phyloP scores from a whole-genome alignment of 2,113 vertebrate genomes.

The Saccopteryx leptura region DNA sequence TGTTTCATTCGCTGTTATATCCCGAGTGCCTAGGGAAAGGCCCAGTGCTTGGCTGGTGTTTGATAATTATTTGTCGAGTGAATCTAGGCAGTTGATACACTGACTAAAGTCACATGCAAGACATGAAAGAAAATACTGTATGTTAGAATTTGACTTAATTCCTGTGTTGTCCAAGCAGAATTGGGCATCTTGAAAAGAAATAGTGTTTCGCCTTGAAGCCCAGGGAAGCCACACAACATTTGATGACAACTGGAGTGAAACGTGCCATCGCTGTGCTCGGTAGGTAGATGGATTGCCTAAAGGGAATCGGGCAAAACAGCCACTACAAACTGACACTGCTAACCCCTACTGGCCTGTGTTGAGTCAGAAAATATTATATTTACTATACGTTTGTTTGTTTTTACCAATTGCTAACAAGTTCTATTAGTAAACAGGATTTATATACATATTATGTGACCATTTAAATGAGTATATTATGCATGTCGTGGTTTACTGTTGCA shows the following conservation, averaged over 20 bases:
- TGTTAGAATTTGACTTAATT: not conserved
- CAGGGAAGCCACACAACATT: not conserved
- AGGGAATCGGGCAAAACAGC: not conserved
- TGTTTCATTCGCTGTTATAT: not conserved
- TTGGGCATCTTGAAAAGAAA: not conserved
- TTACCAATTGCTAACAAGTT: not conserved
- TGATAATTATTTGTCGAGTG: not conserved
- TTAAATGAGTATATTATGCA: not conserved
- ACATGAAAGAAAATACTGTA: not conserved
- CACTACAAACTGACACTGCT: not conserved
- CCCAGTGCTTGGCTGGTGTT: not conserved
- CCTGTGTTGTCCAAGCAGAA: slow-evolving; percentile 8
- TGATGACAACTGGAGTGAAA: not conserved
- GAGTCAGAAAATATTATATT: not conserved
- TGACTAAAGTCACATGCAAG: not conserved
- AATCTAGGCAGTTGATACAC: not conserved
- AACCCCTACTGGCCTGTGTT: not conserved
- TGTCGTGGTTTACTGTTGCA: not conserved
- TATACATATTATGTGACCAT: no score
- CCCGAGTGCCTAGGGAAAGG: not conserved
- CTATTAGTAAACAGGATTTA: not conserved
- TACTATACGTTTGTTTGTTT: not conserved
- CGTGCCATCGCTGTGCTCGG: not conserved
- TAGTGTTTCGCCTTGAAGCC: not conserved
- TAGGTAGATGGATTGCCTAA: not conserved